Percentiles rank a stretch among this genome's conserved stretches.
phyloP scores from a whole-genome alignment of 2,888 invertebrate genomes.

The Ormia ochracea region DNA sequence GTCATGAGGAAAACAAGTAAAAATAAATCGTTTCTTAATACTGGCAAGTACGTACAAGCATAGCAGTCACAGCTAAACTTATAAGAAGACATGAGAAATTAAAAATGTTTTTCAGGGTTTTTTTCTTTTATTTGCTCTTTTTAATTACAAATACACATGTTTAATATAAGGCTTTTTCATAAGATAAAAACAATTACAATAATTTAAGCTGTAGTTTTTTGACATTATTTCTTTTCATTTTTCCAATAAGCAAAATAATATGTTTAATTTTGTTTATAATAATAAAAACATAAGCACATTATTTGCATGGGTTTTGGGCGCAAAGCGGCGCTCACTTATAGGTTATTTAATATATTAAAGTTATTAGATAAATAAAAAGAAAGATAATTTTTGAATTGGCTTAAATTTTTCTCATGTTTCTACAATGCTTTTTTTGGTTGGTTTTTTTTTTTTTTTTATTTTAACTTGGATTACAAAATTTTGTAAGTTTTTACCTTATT shows the following conservation, averaged over 20 bases:
- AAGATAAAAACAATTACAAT: constrained; percentile 59
- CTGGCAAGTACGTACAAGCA: neutral
- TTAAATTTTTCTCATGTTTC: constrained; percentile 75
- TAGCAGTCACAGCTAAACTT: neutral
- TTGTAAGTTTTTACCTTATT: constrained; percentile 75
- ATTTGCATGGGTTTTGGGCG: constrained; percentile 59
- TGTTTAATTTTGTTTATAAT: constrained; percentile 10
- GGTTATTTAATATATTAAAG: constrained; percentile 48
- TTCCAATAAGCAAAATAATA: constrained; percentile 53
- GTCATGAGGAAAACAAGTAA: constrained; percentile 63
- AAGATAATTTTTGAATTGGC: constrained; percentile 48
- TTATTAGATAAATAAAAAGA: constrained; percentile 44
- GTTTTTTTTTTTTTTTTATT: constrained; percentile 68
- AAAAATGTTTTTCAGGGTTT: constrained; percentile 48
- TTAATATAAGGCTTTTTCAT: constrained; percentile 59
- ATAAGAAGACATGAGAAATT: constrained; percentile 58
- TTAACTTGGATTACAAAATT: constrained; percentile 20
- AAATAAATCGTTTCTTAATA: neutral
- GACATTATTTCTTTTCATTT: constrained; percentile 44
- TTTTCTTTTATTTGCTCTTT: constrained; percentile 62
- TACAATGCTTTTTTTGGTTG: no score
- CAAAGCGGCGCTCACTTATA: constrained; percentile 71
- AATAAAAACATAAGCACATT: constrained; percentile 28
- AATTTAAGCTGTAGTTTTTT: constrained; percentile 44
- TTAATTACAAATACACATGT: constrained; percentile 56